Evolutionary conservation across 2,113 vertebrate species (phyloP).

Genomic region (Sinocyclocheilus anophthalmus): DNA sequence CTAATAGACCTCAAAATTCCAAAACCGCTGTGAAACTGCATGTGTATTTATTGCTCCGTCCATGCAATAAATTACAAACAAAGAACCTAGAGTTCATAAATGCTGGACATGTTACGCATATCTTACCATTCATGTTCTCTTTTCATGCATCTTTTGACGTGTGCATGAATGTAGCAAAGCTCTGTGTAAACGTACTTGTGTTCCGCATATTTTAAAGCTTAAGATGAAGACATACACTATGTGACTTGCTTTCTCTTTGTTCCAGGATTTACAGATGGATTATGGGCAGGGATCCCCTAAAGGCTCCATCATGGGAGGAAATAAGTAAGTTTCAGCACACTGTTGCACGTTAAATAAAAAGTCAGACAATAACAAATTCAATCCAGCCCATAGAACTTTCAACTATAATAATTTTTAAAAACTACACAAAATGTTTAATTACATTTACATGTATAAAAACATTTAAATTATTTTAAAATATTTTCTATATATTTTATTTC

Average conservation of each 20-base stretch:
- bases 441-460: too few species aligned
- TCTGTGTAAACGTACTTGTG: not conserved
- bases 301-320: slow-evolving; percentile 81
- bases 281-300: slow-evolving; percentile 80
- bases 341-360: not conserved
- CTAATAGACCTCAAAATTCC: not conserved
- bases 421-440: too few species aligned
- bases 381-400: not conserved
- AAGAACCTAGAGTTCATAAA: not conserved
- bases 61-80: not conserved
- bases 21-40: not conserved
- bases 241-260: slow-evolving; percentile 31
- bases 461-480: not conserved
- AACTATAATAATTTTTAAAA: too few species aligned
- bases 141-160: not conserved
- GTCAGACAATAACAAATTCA: not conserved
- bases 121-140: not conserved
- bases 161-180: slow-evolving; percentile 18
- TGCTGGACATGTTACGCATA: not conserved
- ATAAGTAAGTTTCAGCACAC: slow-evolving; percentile 81
- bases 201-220: not conserved
- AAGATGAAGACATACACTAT: not conserved
- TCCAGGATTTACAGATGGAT: slow-evolving; percentile 84
- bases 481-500: not conserved
- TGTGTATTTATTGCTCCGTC: not conserved